phyloP scores from a whole-genome alignment of 2,797 vertebrate genomes.

The Nasua narica region DNA sequence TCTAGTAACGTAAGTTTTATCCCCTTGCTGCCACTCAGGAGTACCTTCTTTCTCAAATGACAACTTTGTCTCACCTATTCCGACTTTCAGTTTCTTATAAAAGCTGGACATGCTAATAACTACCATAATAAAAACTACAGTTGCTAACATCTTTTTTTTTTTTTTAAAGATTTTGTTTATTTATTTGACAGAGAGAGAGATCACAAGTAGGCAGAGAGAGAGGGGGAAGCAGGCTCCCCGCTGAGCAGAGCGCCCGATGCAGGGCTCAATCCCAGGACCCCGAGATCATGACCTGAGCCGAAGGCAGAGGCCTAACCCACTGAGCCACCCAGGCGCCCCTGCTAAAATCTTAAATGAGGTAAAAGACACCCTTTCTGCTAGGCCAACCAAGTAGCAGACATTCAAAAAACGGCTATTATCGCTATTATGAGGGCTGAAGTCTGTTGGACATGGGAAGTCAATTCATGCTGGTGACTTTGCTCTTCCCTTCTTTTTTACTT shows the following conservation, averaged over 20 bases:
- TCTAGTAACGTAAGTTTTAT: not conserved
- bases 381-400: not conserved
- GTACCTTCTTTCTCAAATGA: not conserved
- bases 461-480: rapidly evolving
- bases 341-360: not conserved
- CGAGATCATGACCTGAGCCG: too few species aligned
- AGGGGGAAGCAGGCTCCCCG: too few species aligned
- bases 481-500: not conserved
- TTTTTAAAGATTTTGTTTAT: too few species aligned
- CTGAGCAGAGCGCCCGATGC: too few species aligned
- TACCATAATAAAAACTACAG: not conserved
- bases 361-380: not conserved
- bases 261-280: too few species aligned
- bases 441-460: not conserved
- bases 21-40: not conserved
- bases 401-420: not conserved
- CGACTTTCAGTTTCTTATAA: not conserved
- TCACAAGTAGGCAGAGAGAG: too few species aligned
- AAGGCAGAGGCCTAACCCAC: too few species aligned
- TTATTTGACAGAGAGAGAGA: too few species aligned
- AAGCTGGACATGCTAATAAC: not conserved
- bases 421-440: not conserved
- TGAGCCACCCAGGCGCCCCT: too few species aligned
- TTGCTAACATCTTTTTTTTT: not conserved
- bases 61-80: not conserved